Percentiles rank a stretch among this genome's conserved stretches.
Conservation (phyloP, 2,113 vertebrate genomes). For the Mobula birostris region DNA sequence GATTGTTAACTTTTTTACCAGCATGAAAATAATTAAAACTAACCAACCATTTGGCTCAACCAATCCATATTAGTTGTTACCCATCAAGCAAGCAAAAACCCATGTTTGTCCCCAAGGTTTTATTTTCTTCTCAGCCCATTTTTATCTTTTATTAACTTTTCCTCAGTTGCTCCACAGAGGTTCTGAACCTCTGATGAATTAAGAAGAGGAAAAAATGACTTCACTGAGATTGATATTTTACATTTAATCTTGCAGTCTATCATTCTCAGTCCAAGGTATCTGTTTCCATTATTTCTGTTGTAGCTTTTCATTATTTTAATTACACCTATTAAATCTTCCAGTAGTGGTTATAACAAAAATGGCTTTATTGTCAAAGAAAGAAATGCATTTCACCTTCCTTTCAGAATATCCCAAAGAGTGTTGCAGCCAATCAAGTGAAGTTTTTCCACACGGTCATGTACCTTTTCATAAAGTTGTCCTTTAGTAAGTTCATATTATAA, state of each 20-base stretch:
- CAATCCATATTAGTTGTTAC: not conserved
- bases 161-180: not conserved
- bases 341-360: not conserved
- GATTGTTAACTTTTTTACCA: not conserved
- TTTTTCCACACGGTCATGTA: too few species aligned
- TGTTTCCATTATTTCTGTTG: not conserved
- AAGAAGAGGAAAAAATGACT: not conserved
- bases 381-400: not conserved
- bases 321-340: not conserved
- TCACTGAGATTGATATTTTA: not conserved
- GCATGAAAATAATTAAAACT: not conserved
- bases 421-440: too few species aligned
- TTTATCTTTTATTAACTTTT: not conserved
- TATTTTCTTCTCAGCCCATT: not conserved
- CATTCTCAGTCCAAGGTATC: not conserved
- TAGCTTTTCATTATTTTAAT: not conserved
- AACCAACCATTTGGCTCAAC: not conserved
- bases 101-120: not conserved
- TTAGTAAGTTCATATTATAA: too few species aligned
- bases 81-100: not conserved
- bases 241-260: not conserved
- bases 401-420: too few species aligned
- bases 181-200: not conserved
- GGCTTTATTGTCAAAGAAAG: too few species aligned
- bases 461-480: too few species aligned